phyloP scores from a whole-genome alignment of 2,888 invertebrate genomes.

The Phyllotreta striolata region DNA sequence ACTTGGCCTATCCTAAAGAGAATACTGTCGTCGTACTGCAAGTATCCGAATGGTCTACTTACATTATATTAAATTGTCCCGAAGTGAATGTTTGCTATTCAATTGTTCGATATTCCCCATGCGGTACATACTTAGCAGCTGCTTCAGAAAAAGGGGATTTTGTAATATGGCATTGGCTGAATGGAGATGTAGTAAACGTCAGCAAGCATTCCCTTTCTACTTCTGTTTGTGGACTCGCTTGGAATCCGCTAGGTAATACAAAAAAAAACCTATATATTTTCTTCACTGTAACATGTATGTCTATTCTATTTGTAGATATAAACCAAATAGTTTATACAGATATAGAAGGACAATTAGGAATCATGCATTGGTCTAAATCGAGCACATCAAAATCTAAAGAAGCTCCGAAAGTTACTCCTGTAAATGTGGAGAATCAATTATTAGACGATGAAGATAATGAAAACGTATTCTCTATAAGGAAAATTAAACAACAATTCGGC shows the following conservation, averaged over 20 bases:
- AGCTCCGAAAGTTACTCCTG: slow-evolving; percentile 36
- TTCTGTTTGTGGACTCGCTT: slow-evolving; percentile 76
- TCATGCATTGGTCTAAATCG: slow-evolving; percentile 49
- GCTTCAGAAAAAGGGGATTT: slow-evolving; percentile 81
- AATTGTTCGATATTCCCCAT: slow-evolving; percentile 81
- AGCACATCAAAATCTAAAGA: slow-evolving; percentile 14
- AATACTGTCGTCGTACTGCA: slow-evolving; percentile 76
- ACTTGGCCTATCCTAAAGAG: slow-evolving; percentile 79
- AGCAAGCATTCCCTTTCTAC: slow-evolving; percentile 73
- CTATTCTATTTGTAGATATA: slow-evolving; percentile 59
- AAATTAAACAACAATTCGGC: slow-evolving; percentile 73
- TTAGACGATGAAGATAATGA: slow-evolving; percentile 73
- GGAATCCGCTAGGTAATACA: slow-evolving; percentile 77
- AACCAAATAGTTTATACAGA: slow-evolving; percentile 85
- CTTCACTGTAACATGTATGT: slow-evolving; percentile 8
- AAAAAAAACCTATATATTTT: not conserved
- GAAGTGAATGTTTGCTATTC: slow-evolving; percentile 71
- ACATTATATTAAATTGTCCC: slow-evolving; percentile 69
- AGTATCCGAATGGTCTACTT: slow-evolving; percentile 75
- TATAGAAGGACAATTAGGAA: slow-evolving; percentile 80
- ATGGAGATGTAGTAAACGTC: slow-evolving; percentile 68
- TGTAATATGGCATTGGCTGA: slow-evolving; percentile 77
- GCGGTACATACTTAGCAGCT: slow-evolving; percentile 82
- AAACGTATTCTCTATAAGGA: slow-evolving; percentile 77
- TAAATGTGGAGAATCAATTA: slow-evolving; percentile 57